phyloP scores from a whole-genome alignment of 2,113 vertebrate genomes.

The Syngnathus floridae region DNA sequence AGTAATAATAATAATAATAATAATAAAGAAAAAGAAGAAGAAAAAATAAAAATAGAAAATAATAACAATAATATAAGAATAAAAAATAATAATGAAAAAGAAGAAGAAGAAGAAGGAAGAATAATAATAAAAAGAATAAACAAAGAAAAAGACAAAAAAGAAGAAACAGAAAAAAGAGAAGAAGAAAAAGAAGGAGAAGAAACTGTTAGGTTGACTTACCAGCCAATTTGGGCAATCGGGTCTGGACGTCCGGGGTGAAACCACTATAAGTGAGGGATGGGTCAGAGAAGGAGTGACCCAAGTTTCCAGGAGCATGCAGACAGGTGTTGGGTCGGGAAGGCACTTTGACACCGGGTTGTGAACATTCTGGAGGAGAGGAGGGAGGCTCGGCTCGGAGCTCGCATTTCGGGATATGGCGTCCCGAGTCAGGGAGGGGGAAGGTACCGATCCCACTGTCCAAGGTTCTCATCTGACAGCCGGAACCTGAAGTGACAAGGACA shows the following conservation, averaged over 20 bases:
- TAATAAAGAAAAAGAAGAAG: too few relatives aligned
- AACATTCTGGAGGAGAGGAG: constrained; percentile 45
- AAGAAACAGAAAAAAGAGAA: too few relatives aligned
- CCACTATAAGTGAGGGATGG: constrained; percentile 64
- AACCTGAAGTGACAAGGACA: constrained; percentile 73
- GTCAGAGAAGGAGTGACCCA: constrained; percentile 77
- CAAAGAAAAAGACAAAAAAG: too few relatives aligned
- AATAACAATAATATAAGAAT: too few relatives aligned
- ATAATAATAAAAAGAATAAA: too few relatives aligned
- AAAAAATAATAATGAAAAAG: too few relatives aligned
- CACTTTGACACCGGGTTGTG: constrained; percentile 69
- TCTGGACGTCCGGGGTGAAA: constrained; percentile 59
- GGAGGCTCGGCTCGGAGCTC: constrained; percentile 42
- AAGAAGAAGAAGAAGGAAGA: too few relatives aligned
- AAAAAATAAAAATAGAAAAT: too few relatives aligned
- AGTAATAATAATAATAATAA: neutral
- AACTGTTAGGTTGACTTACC: constrained; percentile 62
- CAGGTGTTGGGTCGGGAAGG: constrained; percentile 70
- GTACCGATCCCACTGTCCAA: constrained; percentile 94
- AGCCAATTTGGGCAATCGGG: constrained; percentile 73
- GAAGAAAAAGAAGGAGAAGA: too few relatives aligned
- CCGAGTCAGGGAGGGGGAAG: constrained; percentile 84
- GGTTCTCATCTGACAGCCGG: constrained; percentile 87
- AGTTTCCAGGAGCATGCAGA: constrained; percentile 48
- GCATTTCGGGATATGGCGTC: constrained; percentile 71